Conservation (phyloP, 2,888 invertebrate genomes). For the Stenodema calcarata region DNA sequence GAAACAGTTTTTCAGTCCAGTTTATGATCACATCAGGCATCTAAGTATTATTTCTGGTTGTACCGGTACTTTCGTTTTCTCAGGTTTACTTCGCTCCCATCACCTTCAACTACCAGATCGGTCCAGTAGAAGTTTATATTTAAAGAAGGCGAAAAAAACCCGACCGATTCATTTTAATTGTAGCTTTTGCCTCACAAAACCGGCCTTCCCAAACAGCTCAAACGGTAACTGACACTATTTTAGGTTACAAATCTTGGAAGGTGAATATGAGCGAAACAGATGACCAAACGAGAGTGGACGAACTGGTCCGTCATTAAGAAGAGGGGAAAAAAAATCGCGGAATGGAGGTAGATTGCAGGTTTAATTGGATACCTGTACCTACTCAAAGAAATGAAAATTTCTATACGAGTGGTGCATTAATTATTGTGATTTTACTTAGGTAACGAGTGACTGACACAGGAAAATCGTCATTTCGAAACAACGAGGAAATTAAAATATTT, state of each 20-base stretch:
- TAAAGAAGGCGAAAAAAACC: not conserved
- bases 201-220: not conserved
- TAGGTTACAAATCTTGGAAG: not conserved
- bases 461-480: not conserved
- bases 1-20: too few relatives aligned
- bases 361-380: not conserved
- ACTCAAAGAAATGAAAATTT: not conserved
- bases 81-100: not conserved
- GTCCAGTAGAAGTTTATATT: not conserved
- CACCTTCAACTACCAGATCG: not conserved
- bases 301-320: not conserved
- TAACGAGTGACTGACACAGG: not conserved
- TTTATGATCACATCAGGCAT: too few relatives aligned
- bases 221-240: not conserved
- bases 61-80: not conserved
- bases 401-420: not conserved
- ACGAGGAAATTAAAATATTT: too few relatives aligned
- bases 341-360: not conserved
- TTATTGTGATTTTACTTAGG: not conserved
- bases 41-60: too few relatives aligned
- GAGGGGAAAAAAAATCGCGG: not conserved
- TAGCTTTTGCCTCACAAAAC: not conserved
- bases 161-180: not conserved
- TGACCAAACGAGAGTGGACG: not conserved
- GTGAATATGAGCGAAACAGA: not conserved